Base-by-base conservation (phyloP, 1,140 invertebrate genomes). In the Heliconius hermathena region DNA sequence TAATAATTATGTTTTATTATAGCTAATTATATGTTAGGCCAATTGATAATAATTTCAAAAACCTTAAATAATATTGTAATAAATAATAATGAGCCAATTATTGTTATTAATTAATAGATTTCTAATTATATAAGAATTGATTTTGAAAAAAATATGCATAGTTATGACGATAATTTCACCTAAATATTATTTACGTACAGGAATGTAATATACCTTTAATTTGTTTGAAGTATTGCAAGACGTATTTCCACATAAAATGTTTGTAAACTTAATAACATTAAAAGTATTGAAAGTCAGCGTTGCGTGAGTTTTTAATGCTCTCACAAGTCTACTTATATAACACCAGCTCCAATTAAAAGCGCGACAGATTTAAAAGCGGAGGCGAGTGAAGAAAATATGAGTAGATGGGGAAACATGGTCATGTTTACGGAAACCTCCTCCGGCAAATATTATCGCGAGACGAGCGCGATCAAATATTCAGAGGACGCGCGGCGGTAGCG, bases 401-500 rank as follows among this genome's bases (percentile, higher is more conserved):
- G 83, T 84, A 88, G 89, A 88, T 88, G 88, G 90, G 89, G 88
- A 91, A 93, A 89, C 88, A 91, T 90, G 88, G 82, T 88, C 88
- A 88, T 93, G 93, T 94, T 94, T 93, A 93, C 89, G 92, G 88
- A 93, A 94, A 92, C 85, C 92, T 93, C 88, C 91, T 90, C 89
- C 85, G 89, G 89, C 90, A 93, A 93, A 94, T 94, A 94, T 93
- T 93, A 93, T 94, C 92, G 91, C 92, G 90, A 93, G 91, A 90
- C 90, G 91, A 88, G 90, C 90, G 88, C 92, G 92, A 94, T 94
- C 92, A 93, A 93, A 94, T 94, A 94, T 95, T 94, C 94, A 94
- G 89, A 85, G 90, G 87, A 90, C 90, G 89, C 88, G 87, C 88
- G 89, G 83, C 85, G 88, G 91, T 85, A 85, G 86, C 79, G 87